Base-by-base conservation (phyloP, 1,140 invertebrate species). In the Atta colombica region DNA sequence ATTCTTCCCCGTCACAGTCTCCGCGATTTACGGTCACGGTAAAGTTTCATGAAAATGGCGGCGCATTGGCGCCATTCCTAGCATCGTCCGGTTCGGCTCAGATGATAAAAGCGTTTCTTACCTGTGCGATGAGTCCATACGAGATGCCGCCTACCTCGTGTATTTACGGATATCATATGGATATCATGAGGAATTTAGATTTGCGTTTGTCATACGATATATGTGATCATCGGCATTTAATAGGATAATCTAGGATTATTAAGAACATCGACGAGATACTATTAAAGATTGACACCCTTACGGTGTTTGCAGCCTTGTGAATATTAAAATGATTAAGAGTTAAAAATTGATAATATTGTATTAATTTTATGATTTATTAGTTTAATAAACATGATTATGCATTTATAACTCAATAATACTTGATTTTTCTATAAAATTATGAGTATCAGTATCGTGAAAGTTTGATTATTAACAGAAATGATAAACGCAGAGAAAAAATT, bases 21-120 rank as follows among this genome's bases (percentile, higher is more conserved):
- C 88, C 88, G 87, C 75, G 87, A 93, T 93, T 94, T 93, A 91
- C 86, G 71, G 86, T 89, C 89, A 87, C 87, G 89, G 90, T 91
- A 91, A 88, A 91, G 90, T 90, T 88, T 92, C 80, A 85, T 87
- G 86, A 94, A 94, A 93, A 94, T 95, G 94, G 94, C 93, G 94
- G 88, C 92, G 65, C 75, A 85, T 93, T 91, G 90, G 90, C 93
- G 93, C 93, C 93, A 94, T 93, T 92, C 85, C 74, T 91, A 77
- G 86, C 66, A 35, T n/a, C 75, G 88, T 89, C 86, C 63, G 21
- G 88, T 89, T 75, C 51, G 14, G 66, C 69, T 61, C 18, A 12
- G 5, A 6, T 6, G n/a, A 16, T 65, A 65, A 78, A 63, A 39
- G 39, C 69, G 35, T 55, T 69, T 39, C 25, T 31, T 14, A 75